Percentiles rank a stretch among this genome's conserved stretches.
phyloP scores from a whole-genome alignment of 2,113 vertebrate species.

The Eubucco bourcierii region DNA sequence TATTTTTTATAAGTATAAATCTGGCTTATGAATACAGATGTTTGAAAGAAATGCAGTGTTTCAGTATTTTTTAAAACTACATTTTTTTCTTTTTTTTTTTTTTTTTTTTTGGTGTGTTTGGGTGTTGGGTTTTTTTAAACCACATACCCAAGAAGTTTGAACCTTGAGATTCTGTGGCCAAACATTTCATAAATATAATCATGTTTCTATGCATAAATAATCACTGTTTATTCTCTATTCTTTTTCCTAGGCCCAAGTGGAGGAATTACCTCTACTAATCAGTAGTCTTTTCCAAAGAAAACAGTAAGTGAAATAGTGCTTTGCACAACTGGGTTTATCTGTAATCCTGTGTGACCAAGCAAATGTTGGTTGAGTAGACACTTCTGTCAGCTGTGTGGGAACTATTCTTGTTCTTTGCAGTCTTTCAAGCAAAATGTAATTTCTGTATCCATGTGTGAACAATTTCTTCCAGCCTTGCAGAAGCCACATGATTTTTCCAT shows the following conservation, averaged over 20 bases:
- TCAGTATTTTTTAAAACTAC: neutral
- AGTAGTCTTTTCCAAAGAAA: neutral
- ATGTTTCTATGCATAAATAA: neutral
- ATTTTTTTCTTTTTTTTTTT: neutral
- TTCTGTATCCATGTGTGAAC: neutral
- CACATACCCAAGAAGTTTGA: neutral
- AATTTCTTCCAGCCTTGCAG: neutral
- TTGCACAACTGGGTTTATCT: neutral
- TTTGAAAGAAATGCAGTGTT: neutral
- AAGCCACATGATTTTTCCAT: neutral
- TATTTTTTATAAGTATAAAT: neutral
- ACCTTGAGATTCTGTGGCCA: neutral
- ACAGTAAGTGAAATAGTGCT: constrained; percentile 5
- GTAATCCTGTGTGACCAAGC: neutral
- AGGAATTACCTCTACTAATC: neutral
- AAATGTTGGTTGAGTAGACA: neutral
- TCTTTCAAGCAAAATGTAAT: neutral
- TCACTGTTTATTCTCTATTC: neutral
- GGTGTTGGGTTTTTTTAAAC: neutral
- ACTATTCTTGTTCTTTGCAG: neutral
- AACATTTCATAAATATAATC: neutral
- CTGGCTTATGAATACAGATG: neutral
- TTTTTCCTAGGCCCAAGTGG: neutral
- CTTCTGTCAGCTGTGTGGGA: neutral
- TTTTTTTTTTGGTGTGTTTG: neutral